phyloP scores from a whole-genome alignment of 2,113 vertebrate genomes.

The Pseudolaguvia tuberculata region DNA sequence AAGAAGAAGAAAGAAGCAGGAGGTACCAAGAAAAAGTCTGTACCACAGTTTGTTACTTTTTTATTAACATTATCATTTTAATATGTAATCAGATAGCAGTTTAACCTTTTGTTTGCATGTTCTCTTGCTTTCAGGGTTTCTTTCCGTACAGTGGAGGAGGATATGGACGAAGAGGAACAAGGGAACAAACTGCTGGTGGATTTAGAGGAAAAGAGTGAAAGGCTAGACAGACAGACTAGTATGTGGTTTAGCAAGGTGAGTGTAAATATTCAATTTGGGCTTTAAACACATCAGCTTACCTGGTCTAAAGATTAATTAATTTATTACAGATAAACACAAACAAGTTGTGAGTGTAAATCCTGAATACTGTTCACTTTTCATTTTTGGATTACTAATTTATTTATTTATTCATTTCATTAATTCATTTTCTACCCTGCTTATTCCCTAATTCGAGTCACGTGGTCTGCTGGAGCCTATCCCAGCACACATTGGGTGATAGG shows the following conservation, averaged over 20 bases:
- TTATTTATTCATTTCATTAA: too few species aligned
- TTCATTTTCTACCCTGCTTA: too few species aligned
- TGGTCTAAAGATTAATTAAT: too few species aligned
- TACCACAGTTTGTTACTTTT: background rate
- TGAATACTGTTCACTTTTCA: background rate
- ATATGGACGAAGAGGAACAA: constrained; percentile 57
- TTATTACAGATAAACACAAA: too few species aligned
- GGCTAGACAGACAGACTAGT: constrained; percentile 72
- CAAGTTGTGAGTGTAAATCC: too few species aligned
- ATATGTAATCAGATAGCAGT: background rate
- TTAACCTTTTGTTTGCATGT: background rate
- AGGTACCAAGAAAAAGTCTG: constrained; percentile 63
- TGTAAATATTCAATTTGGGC: background rate
- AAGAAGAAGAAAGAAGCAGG: too few species aligned
- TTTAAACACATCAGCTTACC: background rate
- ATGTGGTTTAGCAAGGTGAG: constrained; percentile 93
- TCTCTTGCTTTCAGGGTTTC: constrained; percentile 56
- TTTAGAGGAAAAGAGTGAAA: constrained; percentile 77
- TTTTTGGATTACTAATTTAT: background rate
- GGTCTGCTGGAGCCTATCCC: too few species aligned
- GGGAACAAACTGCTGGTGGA: constrained; percentile 79
- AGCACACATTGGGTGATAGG: too few species aligned
- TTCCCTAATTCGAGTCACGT: too few species aligned
- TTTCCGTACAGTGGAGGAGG: constrained; percentile 58
- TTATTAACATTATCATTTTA: background rate